These are phyloP conservation scores for Crenuchus spilurus DNA, from an alignment of 2,797 vertebrate genomes.

Conservation along the genomic window DNA sequence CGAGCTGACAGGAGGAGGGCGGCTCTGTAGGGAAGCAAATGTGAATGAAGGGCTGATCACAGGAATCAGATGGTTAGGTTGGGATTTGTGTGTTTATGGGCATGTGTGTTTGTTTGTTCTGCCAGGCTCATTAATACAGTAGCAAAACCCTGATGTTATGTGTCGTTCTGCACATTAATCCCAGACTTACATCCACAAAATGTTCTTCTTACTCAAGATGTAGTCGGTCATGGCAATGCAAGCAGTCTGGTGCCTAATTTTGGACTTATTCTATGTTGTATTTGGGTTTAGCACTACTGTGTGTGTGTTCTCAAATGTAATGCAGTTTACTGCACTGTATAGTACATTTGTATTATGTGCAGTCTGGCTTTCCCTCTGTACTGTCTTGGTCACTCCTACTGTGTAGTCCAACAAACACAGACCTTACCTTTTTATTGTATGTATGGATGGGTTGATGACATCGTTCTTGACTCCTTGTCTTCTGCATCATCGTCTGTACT, in stretches of 20 bases:
- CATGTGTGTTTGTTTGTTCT: slow-evolving; percentile 60
- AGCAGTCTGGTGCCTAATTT: too few species aligned
- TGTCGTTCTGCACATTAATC: background rate
- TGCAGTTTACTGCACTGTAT: background rate
- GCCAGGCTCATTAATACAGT: background rate
- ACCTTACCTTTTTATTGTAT: too few species aligned
- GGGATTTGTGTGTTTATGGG: slow-evolving; percentile 34
- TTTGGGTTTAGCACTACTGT: background rate
- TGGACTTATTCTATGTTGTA: too few species aligned
- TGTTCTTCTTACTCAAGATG: too few species aligned
- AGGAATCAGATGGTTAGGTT: slow-evolving; percentile 15
- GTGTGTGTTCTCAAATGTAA: background rate
- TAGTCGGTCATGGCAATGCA: too few species aligned
- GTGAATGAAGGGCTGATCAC: slow-evolving; percentile 19
- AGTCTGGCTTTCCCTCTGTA: background rate
- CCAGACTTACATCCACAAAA: background rate
- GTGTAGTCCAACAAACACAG: background rate
- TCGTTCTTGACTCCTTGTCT: too few species aligned
- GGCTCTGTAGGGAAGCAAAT: slow-evolving; percentile 24
- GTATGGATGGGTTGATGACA: too few species aligned
- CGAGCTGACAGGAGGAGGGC: slow-evolving; percentile 8
- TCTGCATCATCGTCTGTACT: too few species aligned
- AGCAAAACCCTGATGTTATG: background rate
- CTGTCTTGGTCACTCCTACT: background rate
- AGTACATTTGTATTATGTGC: background rate